A percentile compares a stretch with the other conserved stretches of the same genome.
These are phyloP conservation scores for Enteromius trimaculatus DNA, from an alignment of 2,797 vertebrate genomes.

Conservation along the genomic window DNA sequence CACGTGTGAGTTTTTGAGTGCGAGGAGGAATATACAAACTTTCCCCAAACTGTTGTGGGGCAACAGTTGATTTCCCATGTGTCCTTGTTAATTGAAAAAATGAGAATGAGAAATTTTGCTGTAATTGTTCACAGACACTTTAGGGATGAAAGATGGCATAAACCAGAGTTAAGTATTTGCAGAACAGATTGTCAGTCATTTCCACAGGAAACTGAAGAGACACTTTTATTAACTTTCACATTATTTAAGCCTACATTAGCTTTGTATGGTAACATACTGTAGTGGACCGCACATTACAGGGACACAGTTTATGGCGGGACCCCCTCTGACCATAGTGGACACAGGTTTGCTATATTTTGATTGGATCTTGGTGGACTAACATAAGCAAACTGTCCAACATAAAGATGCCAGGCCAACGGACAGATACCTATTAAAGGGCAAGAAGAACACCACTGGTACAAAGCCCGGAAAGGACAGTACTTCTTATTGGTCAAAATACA, in stretches of 20 bases:
- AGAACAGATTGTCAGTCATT: background rate
- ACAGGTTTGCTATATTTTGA: too few relatives aligned
- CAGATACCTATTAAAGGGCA: too few relatives aligned
- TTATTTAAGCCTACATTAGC: background rate
- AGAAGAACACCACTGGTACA: too few relatives aligned
- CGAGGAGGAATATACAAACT: conserved; percentile 29
- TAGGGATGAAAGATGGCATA: conserved; percentile 21
- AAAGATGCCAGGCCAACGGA: too few relatives aligned
- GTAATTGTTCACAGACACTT: conserved; percentile 36
- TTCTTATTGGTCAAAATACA: too few relatives aligned
- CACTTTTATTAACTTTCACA: conserved; percentile 8
- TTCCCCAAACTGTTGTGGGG: background rate
- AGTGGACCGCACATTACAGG: too few relatives aligned
- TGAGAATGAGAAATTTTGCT: conserved; percentile 6
- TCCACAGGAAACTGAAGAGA: background rate
- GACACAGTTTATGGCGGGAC: too few relatives aligned
- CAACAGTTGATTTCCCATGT: conserved; percentile 28
- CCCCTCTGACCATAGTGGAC: too few relatives aligned
- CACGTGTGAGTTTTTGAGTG: conserved; percentile 25
- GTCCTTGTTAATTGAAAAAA: conserved; percentile 20
- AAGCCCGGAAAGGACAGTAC: too few relatives aligned
- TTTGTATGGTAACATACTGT: background rate
- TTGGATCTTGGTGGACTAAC: too few relatives aligned
- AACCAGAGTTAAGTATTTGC: background rate
- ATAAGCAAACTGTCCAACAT: too few relatives aligned